Percentiles rank a stretch among this genome's conserved stretches.
phyloP scores from a whole-genome alignment of 2,888 invertebrate genomes.

The Bellardia bayeri region DNA sequence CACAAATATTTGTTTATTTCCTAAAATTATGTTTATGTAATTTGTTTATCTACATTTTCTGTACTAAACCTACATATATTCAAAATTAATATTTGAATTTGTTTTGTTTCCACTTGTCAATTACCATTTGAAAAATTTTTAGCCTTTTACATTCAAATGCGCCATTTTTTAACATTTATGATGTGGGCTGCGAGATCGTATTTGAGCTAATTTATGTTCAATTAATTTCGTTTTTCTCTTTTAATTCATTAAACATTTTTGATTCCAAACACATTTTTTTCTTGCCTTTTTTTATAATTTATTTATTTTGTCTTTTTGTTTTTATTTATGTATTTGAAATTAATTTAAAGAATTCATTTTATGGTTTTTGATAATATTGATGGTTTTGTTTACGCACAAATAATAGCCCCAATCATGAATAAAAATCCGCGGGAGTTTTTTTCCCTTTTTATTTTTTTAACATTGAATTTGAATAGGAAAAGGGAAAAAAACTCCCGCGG shows the following conservation, averaged over 20 bases:
- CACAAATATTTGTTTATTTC: too few species aligned
- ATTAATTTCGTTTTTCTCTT: slow-evolving; percentile 18
- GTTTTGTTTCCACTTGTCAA: too few species aligned
- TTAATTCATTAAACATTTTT: not conserved
- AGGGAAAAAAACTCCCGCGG: too few species aligned
- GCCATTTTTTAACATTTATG: not conserved
- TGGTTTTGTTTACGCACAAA: slow-evolving; percentile 14
- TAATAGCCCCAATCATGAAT: too few species aligned
- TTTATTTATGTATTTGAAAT: slow-evolving; percentile 21
- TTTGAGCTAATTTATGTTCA: slow-evolving; percentile 11
- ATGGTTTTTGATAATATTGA: slow-evolving; percentile 30
- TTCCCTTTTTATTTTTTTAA: too few species aligned
- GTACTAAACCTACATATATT: too few species aligned
- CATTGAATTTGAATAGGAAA: too few species aligned
- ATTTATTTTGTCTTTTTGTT: not conserved
- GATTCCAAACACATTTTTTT: slow-evolving; percentile 14
- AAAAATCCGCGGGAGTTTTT: too few species aligned
- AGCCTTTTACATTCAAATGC: not conserved
- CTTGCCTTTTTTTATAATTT: not conserved
- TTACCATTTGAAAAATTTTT: too few species aligned
- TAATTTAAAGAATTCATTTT: slow-evolving; percentile 32
- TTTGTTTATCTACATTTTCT: too few species aligned
- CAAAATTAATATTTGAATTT: too few species aligned
- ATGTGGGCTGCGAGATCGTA: not conserved
- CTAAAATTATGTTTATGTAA: too few species aligned